Evolutionary conservation across 1,140 invertebrate species (phyloP), one percentile per base, ranked within the genome.

Genomic region (Ceratosolen fusciceps): DNA sequence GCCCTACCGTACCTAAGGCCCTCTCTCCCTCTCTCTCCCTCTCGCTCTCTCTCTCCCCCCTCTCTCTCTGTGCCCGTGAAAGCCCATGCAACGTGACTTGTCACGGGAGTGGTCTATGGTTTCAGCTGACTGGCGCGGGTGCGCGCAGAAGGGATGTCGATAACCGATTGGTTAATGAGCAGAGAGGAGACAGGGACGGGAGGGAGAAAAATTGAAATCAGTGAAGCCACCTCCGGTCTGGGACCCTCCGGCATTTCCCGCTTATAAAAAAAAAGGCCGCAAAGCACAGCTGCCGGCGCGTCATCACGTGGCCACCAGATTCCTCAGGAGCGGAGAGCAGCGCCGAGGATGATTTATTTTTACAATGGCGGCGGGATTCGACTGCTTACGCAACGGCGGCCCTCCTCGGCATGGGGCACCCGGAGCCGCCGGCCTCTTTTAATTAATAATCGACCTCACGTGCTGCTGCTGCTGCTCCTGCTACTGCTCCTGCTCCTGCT

Each of bases 261-360:
- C 3, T 16, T 37, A 37, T n/a, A 37, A 65, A 37, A 65, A 19
- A 37, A 16, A 16, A 37, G 16, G 37, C n/a, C n/a, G 16, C 19
- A 21, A 0, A 21, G 4, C 31, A 31, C 60, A 37, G 34, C 60
- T 31, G 29, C 29, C 19, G 31, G 16, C 31, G n/a, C 31, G 34
- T 37, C 60, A 31, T 65, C 60, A 65, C 60, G 60, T 65, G 60
- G 16, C 21, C 60, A 31, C 60, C 60, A 65, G 60, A 65, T 65
- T 65, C 19, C 31, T 1, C 16, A 65, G 60, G 34, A 60, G 26
- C 58, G 54, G 3, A 14, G 7, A 58, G 54, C 54, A 14, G 7
- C 24, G 54, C 54, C 24, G 54, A 58, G 54, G 54, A 58, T 24
- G 24, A 60, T 31, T 60, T 60, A 60, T 60, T 60, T 65, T 65